phyloP scores from a whole-genome alignment of 2,888 invertebrate species.

The Ectobius pallidus region DNA sequence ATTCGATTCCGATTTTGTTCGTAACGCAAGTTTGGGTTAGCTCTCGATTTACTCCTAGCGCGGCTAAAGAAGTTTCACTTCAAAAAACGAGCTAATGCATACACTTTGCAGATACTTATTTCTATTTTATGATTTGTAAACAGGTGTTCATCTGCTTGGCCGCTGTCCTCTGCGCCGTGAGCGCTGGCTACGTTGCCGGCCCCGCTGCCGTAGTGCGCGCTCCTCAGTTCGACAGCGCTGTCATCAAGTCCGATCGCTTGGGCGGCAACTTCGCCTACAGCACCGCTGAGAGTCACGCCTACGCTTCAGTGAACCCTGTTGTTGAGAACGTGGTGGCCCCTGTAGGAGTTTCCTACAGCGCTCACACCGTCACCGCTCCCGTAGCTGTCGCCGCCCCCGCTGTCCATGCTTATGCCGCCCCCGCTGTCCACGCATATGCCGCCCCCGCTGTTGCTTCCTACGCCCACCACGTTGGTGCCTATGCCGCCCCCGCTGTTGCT shows the following conservation, averaged over 20 bases:
- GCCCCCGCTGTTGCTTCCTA: too few relatives aligned
- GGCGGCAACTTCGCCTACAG: slow-evolving; percentile 64
- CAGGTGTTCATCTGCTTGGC: slow-evolving; percentile 9
- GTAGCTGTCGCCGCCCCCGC: slow-evolving; percentile 30
- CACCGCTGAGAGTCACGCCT: slow-evolving; percentile 60
- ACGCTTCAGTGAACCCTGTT: slow-evolving; percentile 56
- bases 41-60: too few relatives aligned
- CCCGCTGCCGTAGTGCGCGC: slow-evolving; percentile 53
- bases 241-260: slow-evolving; percentile 59
- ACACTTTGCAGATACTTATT: too few relatives aligned
- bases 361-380: slow-evolving; percentile 46
- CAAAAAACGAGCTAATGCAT: too few relatives aligned
- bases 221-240: slow-evolving; percentile 59
- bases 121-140: too few relatives aligned
- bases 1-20: too few relatives aligned
- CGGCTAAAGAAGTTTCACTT: too few relatives aligned
- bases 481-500: too few relatives aligned
- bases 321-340: slow-evolving; percentile 52
- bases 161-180: slow-evolving; percentile 29
- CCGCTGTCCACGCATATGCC: too few relatives aligned
- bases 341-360: slow-evolving; percentile 53
- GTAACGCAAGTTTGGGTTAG: too few relatives aligned
- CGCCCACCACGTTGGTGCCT: too few relatives aligned
- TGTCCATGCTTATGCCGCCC: too few relatives aligned
- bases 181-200: slow-evolving; percentile 39